Conservation (phyloP, 1,140 invertebrate species). For the Ceratitis capitata region DNA sequence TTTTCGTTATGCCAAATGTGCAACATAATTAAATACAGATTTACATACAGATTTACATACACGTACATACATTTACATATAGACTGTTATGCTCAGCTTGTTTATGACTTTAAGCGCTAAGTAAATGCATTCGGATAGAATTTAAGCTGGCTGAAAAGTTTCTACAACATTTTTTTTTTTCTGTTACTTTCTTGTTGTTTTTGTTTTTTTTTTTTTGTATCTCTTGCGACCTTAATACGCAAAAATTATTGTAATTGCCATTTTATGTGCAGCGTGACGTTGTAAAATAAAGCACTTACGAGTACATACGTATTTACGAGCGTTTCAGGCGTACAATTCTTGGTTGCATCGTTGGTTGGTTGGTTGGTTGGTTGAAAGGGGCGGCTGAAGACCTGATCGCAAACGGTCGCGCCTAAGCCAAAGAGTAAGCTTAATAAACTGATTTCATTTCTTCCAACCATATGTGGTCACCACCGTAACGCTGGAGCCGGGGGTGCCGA, state of each 20-base stretch:
- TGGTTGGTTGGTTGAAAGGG: too few relatives aligned
- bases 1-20: neutral
- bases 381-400: too few relatives aligned
- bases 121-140: neutral
- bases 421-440: too few relatives aligned
- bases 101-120: too few relatives aligned
- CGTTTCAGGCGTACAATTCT: too few relatives aligned
- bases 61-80: neutral
- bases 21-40: constrained; percentile 20
- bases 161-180: neutral
- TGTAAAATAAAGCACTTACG: neutral
- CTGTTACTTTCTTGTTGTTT: neutral
- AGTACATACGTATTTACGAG: too few relatives aligned
- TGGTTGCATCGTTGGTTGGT: too few relatives aligned
- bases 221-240: constrained; percentile 15
- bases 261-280: constrained; percentile 15
- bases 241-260: constrained; percentile 12
- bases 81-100: neutral
- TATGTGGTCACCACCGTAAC: too few relatives aligned
- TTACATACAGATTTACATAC: neutral
- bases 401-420: too few relatives aligned
- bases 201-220: neutral
- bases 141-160: neutral
- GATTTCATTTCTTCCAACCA: too few relatives aligned
- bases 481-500: too few relatives aligned